Base-by-base conservation (phyloP, 2,113 vertebrate species). In the Lophochroa leadbeateri region DNA sequence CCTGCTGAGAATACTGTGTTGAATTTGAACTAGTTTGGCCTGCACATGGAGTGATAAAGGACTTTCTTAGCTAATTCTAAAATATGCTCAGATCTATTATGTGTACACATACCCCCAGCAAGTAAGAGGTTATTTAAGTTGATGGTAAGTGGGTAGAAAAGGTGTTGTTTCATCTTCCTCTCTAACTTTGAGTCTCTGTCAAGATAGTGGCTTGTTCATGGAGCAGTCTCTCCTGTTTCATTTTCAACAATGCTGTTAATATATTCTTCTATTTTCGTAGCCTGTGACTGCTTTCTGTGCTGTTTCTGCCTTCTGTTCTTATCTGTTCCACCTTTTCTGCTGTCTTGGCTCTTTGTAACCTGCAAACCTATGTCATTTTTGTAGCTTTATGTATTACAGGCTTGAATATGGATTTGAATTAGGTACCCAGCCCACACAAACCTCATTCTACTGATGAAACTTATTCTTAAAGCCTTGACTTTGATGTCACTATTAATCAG, bases 401-500 rank as follows among this genome's bases (percentile, higher is more conserved):
- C 55, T 78, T n/a, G 33, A n/a, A 58, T 58, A 23, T 67, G 46
- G 58, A 27, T 83, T 88, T 82, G 35, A 96, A 74, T 77, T 83
- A 41, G 49, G 64, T 86, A 84, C 50, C 31, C 72, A 69, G 20
- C 58, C 85, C 88, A 61, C 82, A 65, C 47, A 85, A 77, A 79
- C 61, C 33, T 90, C 68, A 24, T 81, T 90, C 68, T 88, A 20
- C 58, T 65, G 25, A 33, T 80, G 46, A 90, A 92, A 69, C 46
- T 16, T 81, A 65, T 77, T 94, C 71, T 70, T 82, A 80, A 88
- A 86, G 17, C 50, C 33, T 67, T 88, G 58, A 52, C 90, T 94
- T 93, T 90, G 63, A 85, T 92, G 63, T 83, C 64, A 41, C 58
- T 93, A 41, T 82, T 90, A 88, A 88, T 93, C 88, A 90, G 64